A percentile compares a stretch with the other conserved stretches of the same genome.
phyloP scores from a whole-genome alignment of 2,113 vertebrate genomes.

The Regulus satrapa region DNA sequence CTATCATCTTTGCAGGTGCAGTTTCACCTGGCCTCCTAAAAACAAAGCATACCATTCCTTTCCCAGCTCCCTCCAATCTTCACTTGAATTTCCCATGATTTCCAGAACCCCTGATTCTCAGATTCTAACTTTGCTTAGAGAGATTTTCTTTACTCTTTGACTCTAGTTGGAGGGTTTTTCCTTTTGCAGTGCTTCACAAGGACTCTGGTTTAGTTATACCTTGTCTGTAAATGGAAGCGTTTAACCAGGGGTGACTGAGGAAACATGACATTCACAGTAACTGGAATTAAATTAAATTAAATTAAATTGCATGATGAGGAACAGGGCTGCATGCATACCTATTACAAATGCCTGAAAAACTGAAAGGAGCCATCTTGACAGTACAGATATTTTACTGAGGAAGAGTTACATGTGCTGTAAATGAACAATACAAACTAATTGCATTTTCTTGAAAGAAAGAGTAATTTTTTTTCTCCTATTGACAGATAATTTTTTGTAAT shows the following conservation, averaged over 20 bases:
- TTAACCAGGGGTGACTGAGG: neutral
- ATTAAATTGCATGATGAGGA: neutral
- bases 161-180: too few species aligned
- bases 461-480: neutral
- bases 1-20: too few species aligned
- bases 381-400: neutral
- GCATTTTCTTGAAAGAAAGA: neutral
- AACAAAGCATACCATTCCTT: too few species aligned
- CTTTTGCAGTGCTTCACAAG: too few species aligned
- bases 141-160: too few species aligned
- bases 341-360: neutral
- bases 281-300: neutral
- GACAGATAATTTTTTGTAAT: neutral
- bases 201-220: too few species aligned
- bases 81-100: too few species aligned
- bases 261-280: neutral
- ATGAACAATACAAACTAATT: neutral
- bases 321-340: neutral
- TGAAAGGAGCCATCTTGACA: neutral
- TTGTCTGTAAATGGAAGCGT: neutral
- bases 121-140: too few species aligned
- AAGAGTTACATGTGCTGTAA: neutral
- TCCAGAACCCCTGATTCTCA: too few species aligned
- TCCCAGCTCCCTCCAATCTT: too few species aligned
- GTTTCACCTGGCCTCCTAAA: too few species aligned